Evolutionary conservation across 2,888 invertebrate species (phyloP).

Genomic region (Lasioglossum villosulum): DNA sequence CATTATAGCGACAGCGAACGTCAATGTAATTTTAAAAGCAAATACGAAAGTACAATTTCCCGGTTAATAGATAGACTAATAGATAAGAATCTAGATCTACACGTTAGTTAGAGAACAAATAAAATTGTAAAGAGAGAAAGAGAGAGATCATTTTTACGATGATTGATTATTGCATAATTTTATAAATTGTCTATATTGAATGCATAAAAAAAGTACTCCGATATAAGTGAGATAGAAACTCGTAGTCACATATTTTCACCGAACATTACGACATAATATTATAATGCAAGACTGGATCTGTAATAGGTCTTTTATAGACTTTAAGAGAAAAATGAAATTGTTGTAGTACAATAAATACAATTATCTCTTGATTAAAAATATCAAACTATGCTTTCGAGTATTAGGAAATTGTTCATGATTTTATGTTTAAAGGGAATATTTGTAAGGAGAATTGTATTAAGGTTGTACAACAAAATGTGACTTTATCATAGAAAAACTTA

Average conservation of each 20-base stretch:
- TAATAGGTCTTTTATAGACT: constrained; percentile 61
- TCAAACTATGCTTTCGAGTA: constrained; percentile 55
- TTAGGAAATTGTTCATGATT: constrained; percentile 55
- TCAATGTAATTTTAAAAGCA: constrained; percentile 55
- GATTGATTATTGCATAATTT: constrained; percentile 57
- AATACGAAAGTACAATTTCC: constrained; percentile 70
- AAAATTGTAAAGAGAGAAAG: constrained; percentile 64
- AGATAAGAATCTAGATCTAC: constrained; percentile 58
- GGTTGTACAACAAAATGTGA: constrained; percentile 71
- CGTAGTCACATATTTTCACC: constrained; percentile 60
- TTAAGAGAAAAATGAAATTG: constrained; percentile 56
- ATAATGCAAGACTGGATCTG: constrained; percentile 71
- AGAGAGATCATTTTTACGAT: constrained; percentile 54
- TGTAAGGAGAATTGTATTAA: constrained; percentile 45
- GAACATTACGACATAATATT: constrained; percentile 70
- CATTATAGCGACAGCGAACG: constrained; percentile 44
- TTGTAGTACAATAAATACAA: constrained; percentile 47
- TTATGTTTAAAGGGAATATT: constrained; percentile 37
- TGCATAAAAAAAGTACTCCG: constrained; percentile 40
- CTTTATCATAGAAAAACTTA: constrained; percentile 35
- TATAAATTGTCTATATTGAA: constrained; percentile 50
- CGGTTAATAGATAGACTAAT: constrained; percentile 60
- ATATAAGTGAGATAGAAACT: constrained; percentile 55
- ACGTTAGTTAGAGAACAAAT: constrained; percentile 49
- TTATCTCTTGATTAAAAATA: constrained; percentile 36